A percentile compares a stretch with the other conserved stretches of the same genome.
Conservation (phyloP, 2,888 invertebrate genomes). For the Cylindroiulus punctatus region DNA sequence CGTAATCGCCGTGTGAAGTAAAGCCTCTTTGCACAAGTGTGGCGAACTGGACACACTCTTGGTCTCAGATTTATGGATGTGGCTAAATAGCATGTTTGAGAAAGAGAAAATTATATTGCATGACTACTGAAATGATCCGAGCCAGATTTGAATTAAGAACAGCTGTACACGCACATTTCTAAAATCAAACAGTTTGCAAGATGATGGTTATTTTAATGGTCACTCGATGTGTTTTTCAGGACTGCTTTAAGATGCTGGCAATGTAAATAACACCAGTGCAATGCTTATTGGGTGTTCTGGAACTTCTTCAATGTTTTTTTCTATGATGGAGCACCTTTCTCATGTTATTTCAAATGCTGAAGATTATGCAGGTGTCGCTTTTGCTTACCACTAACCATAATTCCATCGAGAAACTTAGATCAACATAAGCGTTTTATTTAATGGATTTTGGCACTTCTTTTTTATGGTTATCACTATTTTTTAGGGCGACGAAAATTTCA, state of each 20-base stretch:
- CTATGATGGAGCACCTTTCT: too few relatives aligned
- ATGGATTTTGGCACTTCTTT: neutral
- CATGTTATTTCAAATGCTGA: too few relatives aligned
- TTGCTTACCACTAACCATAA: neutral
- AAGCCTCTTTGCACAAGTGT: neutral
- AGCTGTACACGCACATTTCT: too few relatives aligned
- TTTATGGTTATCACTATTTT: neutral
- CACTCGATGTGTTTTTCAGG: too few relatives aligned
- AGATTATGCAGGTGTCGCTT: too few relatives aligned
- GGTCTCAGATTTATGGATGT: neutral
- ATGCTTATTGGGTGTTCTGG: too few relatives aligned
- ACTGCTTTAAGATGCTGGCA: too few relatives aligned
- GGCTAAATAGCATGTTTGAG: neutral
- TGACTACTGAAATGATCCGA: neutral
- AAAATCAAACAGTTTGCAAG: too few relatives aligned
- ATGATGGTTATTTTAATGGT: too few relatives aligned
- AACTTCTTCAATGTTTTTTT: too few relatives aligned
- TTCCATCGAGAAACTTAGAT: neutral
- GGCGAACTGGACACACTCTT: neutral
- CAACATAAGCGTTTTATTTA: neutral
- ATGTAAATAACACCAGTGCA: too few relatives aligned
- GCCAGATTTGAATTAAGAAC: neutral
- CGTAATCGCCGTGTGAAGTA: neutral
- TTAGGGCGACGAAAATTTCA: neutral
- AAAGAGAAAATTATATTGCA: neutral